Conservation (phyloP, 1,140 invertebrate species). For the Cyclargus thomasi region DNA sequence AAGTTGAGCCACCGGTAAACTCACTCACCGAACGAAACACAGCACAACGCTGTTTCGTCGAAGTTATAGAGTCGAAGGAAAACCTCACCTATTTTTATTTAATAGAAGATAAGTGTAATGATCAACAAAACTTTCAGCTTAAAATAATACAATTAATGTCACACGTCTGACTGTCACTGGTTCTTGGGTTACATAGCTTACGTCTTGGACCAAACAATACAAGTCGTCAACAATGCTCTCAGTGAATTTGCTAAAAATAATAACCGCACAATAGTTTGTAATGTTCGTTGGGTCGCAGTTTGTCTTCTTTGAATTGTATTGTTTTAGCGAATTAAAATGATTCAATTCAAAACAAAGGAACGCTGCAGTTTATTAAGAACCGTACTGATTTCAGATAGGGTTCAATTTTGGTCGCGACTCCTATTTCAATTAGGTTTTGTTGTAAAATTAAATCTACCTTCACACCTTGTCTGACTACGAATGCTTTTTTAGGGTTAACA, state of each 20-base stretch:
- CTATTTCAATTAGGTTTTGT: background rate
- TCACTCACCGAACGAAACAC: too few species aligned
- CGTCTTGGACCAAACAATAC: background rate
- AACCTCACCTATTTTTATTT: too few species aligned
- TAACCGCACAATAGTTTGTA: slow-evolving; percentile 47
- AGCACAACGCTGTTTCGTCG: too few species aligned
- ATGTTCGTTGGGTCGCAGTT: slow-evolving; percentile 31
- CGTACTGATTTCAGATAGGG: background rate
- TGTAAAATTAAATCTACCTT: background rate
- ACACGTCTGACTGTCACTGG: too few species aligned
- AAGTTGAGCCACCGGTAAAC: too few species aligned
- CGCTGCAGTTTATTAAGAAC: background rate
- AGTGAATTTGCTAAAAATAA: slow-evolving; percentile 44
- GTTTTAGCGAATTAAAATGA: slow-evolving; percentile 16
- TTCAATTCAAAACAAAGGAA: background rate
- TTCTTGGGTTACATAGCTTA: background rate
- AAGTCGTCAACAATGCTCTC: slow-evolving; percentile 40
- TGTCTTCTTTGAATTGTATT: slow-evolving; percentile 17
- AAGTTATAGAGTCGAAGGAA: too few species aligned
- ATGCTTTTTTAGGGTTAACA: background rate
- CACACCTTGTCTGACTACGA: background rate
- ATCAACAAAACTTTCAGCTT: too few species aligned
- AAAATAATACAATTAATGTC: too few species aligned
- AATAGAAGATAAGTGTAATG: too few species aligned
- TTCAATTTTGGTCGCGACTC: background rate